These are phyloP conservation scores for Mus caroli DNA, from an alignment of 2,797 vertebrate species.

Conservation along the genomic window DNA sequence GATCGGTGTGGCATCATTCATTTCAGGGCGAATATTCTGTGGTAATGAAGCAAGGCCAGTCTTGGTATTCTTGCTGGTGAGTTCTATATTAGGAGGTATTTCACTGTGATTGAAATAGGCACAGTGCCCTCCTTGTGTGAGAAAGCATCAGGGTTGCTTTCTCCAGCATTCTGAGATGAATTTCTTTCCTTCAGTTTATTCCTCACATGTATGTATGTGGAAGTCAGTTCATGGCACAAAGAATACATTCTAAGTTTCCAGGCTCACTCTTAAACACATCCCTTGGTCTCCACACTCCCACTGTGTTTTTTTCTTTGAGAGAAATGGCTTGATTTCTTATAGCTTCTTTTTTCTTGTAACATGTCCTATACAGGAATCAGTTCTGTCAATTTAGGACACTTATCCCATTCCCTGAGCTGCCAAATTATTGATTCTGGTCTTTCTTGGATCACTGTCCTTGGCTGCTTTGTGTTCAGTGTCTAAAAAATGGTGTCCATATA, in stretches of 20 bases:
- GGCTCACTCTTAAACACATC: not conserved
- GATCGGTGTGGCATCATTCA: not conserved
- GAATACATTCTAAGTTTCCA: not conserved
- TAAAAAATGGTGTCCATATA: constrained; percentile 18
- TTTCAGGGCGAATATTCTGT: not conserved
- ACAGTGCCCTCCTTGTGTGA: not conserved
- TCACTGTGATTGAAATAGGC: not conserved
- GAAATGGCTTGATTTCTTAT: not conserved
- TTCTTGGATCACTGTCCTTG: not conserved
- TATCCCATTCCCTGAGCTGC: not conserved
- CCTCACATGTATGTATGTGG: not conserved
- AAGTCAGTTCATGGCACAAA: not conserved
- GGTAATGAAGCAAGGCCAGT: not conserved
- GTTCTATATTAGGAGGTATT: not conserved
- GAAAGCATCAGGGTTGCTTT: not conserved
- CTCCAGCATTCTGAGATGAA: not conserved
- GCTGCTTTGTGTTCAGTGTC: not conserved
- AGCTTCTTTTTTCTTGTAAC: not conserved
- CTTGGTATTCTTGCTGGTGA: not conserved
- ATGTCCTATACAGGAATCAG: not conserved
- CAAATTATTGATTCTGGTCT: not conserved
- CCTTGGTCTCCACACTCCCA: not conserved
- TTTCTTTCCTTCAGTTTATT: not conserved
- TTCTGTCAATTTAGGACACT: not conserved
- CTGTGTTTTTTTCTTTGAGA: not conserved